Evolutionary conservation across 1,140 invertebrate species (phyloP).

Genomic region (Glossosoma conforme): DNA sequence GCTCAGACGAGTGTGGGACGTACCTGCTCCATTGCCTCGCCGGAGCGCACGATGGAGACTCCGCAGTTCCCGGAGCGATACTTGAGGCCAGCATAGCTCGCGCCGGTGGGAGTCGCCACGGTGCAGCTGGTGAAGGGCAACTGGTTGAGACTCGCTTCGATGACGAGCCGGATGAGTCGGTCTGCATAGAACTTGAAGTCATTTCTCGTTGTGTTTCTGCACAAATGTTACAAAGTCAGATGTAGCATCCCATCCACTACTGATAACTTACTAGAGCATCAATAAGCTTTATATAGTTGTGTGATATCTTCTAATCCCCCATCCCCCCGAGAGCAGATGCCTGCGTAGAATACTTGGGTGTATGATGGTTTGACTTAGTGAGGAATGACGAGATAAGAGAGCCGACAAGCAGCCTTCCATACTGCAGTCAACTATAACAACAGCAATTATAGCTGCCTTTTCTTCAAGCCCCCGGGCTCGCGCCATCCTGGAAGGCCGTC

Average conservation of each 20-base stretch:
- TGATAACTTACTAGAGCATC: constrained; percentile 7
- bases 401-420: no score
- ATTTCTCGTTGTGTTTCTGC: constrained; percentile 84
- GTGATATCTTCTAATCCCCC: no score
- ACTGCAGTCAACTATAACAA: no score
- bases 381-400: no score
- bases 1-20: background rate
- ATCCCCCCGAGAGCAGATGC: no score
- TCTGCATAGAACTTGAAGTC: constrained; percentile 99
- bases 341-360: no score
- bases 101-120: constrained; percentile 89
- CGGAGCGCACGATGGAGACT: constrained; percentile 92
- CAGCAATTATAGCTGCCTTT: no score
- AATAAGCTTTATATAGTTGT: background rate
- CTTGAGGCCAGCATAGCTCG: constrained; percentile 84
- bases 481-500: no score
- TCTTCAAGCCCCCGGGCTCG: no score
- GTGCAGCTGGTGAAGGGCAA: constrained; percentile 86
- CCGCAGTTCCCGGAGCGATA: constrained; percentile 97
- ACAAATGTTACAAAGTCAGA: constrained; percentile 31
- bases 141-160: constrained; percentile 97
- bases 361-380: no score
- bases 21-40: constrained; percentile 97
- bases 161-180: constrained; percentile 88
- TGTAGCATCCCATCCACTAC: constrained; percentile 2